These are phyloP conservation scores for Sebastes wilsoni DNA, from an alignment of 2,797 vertebrate species.

Conservation along the genomic window DNA sequence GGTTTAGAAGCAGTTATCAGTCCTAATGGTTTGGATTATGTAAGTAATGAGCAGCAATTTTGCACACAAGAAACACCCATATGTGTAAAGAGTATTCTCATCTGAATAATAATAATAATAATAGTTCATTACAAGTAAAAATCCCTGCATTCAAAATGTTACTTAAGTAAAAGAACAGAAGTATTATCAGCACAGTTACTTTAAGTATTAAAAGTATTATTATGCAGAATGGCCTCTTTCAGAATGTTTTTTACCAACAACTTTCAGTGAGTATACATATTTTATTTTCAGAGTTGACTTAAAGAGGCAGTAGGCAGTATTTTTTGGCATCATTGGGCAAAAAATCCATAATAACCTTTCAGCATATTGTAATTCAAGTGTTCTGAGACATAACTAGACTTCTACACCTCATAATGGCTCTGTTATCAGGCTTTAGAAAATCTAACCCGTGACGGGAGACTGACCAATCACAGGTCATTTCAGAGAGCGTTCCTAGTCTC, in stretches of 20 bases:
- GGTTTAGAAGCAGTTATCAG: conserved; percentile 13
- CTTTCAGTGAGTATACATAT: neutral
- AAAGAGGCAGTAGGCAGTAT: too few species aligned
- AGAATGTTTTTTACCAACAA: neutral
- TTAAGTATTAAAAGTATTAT: neutral
- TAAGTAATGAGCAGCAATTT: conserved; percentile 6
- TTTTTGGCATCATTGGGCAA: too few species aligned
- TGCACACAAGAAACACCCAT: neutral
- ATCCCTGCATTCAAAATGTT: neutral
- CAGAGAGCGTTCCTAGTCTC: too few species aligned
- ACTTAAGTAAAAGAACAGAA: neutral
- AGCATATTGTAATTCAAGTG: too few species aligned
- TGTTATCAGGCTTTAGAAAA: too few species aligned
- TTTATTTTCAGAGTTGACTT: neutral
- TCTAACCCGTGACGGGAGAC: too few species aligned
- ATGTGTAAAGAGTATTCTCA: neutral
- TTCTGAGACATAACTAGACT: too few species aligned
- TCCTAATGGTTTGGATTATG: conserved; percentile 23
- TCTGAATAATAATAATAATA: neutral
- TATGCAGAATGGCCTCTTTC: neutral
- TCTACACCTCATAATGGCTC: too few species aligned
- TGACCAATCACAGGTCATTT: too few species aligned
- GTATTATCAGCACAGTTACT: neutral
- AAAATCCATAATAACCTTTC: too few species aligned
- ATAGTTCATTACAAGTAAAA: neutral